phyloP scores from a whole-genome alignment of 2,113 vertebrate species.

The Petrocephalus zakoni region DNA sequence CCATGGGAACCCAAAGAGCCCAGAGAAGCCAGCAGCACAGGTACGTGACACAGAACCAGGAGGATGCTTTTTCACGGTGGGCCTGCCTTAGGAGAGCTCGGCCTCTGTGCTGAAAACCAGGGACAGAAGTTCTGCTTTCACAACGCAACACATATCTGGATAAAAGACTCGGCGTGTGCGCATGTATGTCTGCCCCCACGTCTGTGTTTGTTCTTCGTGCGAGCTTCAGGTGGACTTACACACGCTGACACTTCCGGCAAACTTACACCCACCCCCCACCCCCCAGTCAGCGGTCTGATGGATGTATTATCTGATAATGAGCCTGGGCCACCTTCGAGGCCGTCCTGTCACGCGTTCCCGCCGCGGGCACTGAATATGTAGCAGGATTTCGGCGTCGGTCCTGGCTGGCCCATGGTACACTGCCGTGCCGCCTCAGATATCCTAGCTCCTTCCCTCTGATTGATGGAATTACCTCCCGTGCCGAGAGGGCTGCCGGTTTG shows the following conservation, averaged over 20 bases:
- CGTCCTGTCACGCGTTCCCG: not conserved
- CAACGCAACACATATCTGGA: not conserved
- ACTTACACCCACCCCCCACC: not conserved
- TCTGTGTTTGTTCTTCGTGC: not conserved
- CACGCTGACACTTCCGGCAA: not conserved
- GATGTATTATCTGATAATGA: slow-evolving; percentile 11
- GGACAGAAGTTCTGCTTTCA: not conserved
- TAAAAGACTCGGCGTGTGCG: not conserved
- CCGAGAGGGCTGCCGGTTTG: not conserved
- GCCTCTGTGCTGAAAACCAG: not conserved
- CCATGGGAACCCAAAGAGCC: not conserved
- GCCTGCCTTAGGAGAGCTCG: not conserved
- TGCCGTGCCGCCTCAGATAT: not conserved
- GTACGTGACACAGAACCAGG: not conserved
- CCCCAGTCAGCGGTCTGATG: not conserved
- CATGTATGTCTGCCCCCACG: not conserved
- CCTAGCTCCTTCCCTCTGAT: not conserved
- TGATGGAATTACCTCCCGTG: slow-evolving; percentile 6
- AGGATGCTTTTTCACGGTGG: not conserved
- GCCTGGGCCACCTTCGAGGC: not conserved
- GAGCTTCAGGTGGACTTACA: not conserved
- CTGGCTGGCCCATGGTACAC: not conserved
- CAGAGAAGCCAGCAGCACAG: not conserved
- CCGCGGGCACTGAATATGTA: slow-evolving; percentile 7
- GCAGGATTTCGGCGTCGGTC: not conserved